Conservation (phyloP, 30 jellyfish, hydroid and myxozoan genomes). For the Chrysaora quinquecirrha region DNA sequence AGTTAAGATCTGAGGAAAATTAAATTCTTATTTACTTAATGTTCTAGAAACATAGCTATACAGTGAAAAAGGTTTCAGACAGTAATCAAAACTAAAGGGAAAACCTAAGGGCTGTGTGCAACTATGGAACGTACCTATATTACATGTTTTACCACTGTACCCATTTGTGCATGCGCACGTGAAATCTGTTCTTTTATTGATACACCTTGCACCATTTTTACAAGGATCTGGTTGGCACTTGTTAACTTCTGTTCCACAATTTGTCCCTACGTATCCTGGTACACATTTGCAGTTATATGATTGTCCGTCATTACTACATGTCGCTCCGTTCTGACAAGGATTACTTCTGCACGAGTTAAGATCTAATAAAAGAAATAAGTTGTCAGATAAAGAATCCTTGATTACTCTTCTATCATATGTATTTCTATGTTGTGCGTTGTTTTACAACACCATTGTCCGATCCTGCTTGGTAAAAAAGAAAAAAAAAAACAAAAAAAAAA, state of each 20-base stretch:
- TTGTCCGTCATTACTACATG: constrained; percentile 60
- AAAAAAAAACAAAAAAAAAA: too few species aligned
- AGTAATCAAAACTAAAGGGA: too few species aligned
- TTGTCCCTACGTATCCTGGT: constrained; percentile 52
- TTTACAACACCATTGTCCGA: too few species aligned
- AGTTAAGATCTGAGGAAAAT: constrained; percentile 28
- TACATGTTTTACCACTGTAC: constrained; percentile 6
- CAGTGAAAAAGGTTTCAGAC: too few species aligned
- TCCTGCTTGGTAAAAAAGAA: too few species aligned
- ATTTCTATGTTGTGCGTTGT: too few species aligned
- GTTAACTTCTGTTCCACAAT: constrained; percentile 43
- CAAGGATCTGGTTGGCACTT: constrained; percentile 19
- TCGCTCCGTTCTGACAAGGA: constrained; percentile 72
- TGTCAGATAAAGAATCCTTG: too few species aligned
- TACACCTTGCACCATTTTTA: constrained; percentile 6
- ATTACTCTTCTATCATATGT: too few species aligned
- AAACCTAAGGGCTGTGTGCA: too few species aligned
- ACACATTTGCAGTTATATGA: constrained; percentile 32
- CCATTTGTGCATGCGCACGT: neutral
- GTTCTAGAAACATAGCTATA: too few species aligned
- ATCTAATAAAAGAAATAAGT: constrained; percentile 22
- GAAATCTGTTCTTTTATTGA: neutral
- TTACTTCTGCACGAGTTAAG: constrained; percentile 52
- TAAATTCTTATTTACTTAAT: too few species aligned
- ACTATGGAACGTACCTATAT: neutral